Percentiles rank a stretch among this genome's conserved stretches.
Conservation (phyloP, 1,140 invertebrate genomes). For the Nixonia krombeini region DNA sequence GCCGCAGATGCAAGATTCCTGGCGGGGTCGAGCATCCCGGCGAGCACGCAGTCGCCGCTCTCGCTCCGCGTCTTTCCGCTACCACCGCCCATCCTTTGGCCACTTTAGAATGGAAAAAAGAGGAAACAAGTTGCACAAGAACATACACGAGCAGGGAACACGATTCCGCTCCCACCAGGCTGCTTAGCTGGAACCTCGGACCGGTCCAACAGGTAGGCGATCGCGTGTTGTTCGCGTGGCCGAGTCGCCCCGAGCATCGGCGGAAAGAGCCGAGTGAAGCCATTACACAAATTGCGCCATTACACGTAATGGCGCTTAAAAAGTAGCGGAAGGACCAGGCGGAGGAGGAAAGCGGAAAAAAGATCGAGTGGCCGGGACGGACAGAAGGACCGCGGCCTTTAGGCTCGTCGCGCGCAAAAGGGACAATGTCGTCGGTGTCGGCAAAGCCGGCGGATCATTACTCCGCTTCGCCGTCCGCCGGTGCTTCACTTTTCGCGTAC, state of each 20-base stretch:
- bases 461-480: too few relatives aligned
- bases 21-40: slow-evolving; percentile 53
- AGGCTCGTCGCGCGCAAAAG: neutral
- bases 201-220: slow-evolving; percentile 54
- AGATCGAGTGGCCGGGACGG: neutral
- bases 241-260: slow-evolving; percentile 49
- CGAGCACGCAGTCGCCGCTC: slow-evolving; percentile 22
- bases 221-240: slow-evolving; percentile 70
- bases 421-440: slow-evolving; percentile 1
- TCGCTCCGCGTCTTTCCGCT: slow-evolving; percentile 12
- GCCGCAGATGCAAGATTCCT: slow-evolving; percentile 61
- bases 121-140: slow-evolving; percentile 32
- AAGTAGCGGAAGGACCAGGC: slow-evolving; percentile 23
- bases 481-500: too few relatives aligned
- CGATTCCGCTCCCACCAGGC: slow-evolving; percentile 22
- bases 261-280: slow-evolving; percentile 55
- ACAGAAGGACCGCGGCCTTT: neutral
- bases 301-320: slow-evolving; percentile 58
- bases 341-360: slow-evolving; percentile 5
- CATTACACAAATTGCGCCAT: slow-evolving; percentile 65
- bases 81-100: slow-evolving; percentile 20
- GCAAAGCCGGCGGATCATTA: neutral
- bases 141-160: slow-evolving; percentile 24
- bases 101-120: slow-evolving; percentile 19
- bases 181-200: slow-evolving; percentile 24